Conservation (phyloP, 2,888 invertebrate species). For the Brenthis hecate region DNA sequence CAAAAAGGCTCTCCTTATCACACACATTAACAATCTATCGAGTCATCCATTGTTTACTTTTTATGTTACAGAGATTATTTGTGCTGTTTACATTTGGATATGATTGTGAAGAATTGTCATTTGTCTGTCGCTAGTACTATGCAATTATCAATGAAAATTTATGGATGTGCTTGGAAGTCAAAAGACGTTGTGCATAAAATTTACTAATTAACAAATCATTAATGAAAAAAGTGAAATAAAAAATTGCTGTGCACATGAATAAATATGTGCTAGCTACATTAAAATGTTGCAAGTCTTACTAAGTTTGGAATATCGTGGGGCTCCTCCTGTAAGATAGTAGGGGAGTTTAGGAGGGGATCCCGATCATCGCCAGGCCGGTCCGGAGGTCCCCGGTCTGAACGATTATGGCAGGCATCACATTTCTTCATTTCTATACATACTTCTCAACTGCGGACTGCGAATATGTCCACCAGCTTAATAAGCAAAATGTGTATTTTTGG, state of each 20-base stretch:
- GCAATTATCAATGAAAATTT: background rate
- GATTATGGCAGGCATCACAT: conserved; percentile 68
- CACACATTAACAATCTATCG: conserved; percentile 53
- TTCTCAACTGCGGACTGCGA: conserved; percentile 73
- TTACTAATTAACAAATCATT: conserved; percentile 18
- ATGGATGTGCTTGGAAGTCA: background rate
- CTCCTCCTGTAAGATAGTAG: conserved; percentile 66
- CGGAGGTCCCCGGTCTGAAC: conserved; percentile 61
- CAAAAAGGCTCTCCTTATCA: conserved; percentile 55
- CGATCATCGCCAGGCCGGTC: conserved; percentile 56
- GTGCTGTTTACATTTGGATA: conserved; percentile 38
- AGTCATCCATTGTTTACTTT: conserved; percentile 58
- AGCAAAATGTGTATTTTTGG: conserved; percentile 26
- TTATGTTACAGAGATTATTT: conserved; percentile 45
- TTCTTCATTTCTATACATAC: conserved; percentile 80
- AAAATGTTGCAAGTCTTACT: conserved; percentile 61
- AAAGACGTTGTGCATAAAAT: conserved; percentile 8
- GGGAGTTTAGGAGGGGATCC: conserved; percentile 67
- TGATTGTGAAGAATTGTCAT: conserved; percentile 22
- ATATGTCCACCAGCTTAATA: conserved; percentile 58
- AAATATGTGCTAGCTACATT: conserved; percentile 54
- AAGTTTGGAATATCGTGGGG: conserved; percentile 64
- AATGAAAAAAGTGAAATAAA: conserved; percentile 29
- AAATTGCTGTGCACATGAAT: conserved; percentile 43
- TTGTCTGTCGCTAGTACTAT: background rate